These are phyloP conservation scores for Edolisoma coerulescens DNA, from an alignment of 2,113 vertebrate species.

Conservation along the genomic window DNA sequence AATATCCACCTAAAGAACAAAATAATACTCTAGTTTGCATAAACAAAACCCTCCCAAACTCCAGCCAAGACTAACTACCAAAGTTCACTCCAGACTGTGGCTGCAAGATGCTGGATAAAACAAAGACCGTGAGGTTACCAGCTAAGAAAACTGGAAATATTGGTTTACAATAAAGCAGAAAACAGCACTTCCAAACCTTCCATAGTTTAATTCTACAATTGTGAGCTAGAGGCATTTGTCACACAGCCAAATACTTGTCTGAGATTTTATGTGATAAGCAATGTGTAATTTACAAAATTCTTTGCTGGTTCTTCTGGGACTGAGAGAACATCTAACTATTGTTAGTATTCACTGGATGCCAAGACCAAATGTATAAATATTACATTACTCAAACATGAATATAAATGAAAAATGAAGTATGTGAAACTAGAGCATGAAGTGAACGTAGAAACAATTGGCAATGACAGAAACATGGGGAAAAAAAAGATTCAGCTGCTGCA, in stretches of 20 bases:
- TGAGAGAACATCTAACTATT: slow-evolving; percentile 7
- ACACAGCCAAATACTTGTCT: slow-evolving; percentile 15
- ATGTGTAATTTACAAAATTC: slow-evolving; percentile 43
- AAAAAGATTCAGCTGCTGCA: not conserved
- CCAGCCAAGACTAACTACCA: not conserved
- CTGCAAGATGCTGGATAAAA: not conserved
- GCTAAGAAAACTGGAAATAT: not conserved
- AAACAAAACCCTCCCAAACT: not conserved
- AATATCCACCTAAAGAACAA: not conserved
- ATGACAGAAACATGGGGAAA: not conserved
- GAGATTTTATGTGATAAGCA: slow-evolving; percentile 17
- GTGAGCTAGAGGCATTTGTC: not conserved
- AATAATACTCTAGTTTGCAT: not conserved
- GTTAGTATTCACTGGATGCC: slow-evolving; percentile 32
- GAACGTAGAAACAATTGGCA: not conserved
- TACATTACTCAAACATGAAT: slow-evolving; percentile 38
- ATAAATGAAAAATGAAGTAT: slow-evolving; percentile 33
- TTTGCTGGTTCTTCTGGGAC: slow-evolving; percentile 23
- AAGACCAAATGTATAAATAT: slow-evolving; percentile 47
- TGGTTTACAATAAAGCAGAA: not conserved
- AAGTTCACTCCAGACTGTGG: not conserved
- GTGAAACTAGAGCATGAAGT: not conserved
- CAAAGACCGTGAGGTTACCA: not conserved
- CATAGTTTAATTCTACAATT: not conserved
- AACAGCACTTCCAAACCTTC: not conserved